phyloP scores from a whole-genome alignment of 2,113 vertebrate genomes.

The Kryptolebias marmoratus region DNA sequence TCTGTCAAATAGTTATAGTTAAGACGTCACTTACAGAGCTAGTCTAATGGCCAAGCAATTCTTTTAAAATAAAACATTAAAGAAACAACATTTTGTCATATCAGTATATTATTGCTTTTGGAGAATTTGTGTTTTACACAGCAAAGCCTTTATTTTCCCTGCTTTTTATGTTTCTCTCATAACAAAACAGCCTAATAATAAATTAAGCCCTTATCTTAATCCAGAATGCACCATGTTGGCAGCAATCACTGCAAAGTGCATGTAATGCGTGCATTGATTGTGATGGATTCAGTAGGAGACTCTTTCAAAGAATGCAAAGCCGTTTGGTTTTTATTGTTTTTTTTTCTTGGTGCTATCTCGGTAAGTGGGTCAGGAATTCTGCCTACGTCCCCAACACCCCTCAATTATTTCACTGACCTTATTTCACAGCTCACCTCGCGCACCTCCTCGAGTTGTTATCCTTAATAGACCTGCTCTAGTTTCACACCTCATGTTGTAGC shows the following conservation, averaged over 20 bases:
- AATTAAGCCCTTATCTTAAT: background rate
- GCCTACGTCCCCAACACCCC: conserved; percentile 18
- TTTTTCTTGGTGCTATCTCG: conserved; percentile 6
- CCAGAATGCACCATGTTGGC: background rate
- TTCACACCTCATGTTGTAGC: conserved; percentile 17
- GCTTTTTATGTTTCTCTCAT: background rate
- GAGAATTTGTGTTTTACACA: background rate
- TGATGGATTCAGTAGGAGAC: conserved; percentile 4
- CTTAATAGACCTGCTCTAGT: conserved; percentile 33
- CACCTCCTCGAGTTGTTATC: conserved; percentile 27
- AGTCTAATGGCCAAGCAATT: no score
- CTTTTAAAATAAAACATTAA: background rate
- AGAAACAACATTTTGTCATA: background rate
- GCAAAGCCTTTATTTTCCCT: background rate
- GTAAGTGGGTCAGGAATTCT: conserved; percentile 38
- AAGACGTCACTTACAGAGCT: no score
- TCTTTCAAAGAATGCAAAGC: conserved; percentile 5
- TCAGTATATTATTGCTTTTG: background rate
- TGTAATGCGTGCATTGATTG: background rate
- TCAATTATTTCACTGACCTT: conserved; percentile 40
- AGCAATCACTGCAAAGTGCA: background rate
- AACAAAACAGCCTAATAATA: background rate
- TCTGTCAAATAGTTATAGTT: no score
- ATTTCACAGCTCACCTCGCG: conserved; percentile 39
- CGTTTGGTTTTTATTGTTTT: background rate